Conservation (phyloP, 2,888 invertebrate genomes). For the Ctenicera cuprea region DNA sequence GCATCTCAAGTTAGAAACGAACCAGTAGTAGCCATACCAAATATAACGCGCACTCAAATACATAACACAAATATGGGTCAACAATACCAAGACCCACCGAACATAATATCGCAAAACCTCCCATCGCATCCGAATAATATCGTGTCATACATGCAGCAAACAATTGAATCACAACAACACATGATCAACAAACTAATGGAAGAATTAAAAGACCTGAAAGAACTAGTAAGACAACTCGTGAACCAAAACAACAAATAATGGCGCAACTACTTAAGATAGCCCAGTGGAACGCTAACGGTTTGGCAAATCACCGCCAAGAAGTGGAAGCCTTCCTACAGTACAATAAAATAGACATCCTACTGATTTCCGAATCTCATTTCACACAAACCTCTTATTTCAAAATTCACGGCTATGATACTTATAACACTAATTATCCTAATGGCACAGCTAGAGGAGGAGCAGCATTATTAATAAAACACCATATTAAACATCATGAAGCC, state of each 20-base stretch:
- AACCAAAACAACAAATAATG: slow-evolving; percentile 22
- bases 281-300: slow-evolving; percentile 22
- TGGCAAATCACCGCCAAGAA: slow-evolving; percentile 19
- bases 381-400: slow-evolving; percentile 14
- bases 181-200: slow-evolving; percentile 34
- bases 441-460: slow-evolving; percentile 29
- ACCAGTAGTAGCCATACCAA: too few relatives aligned
- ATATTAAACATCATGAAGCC: slow-evolving; percentile 8
- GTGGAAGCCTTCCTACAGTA: background rate
- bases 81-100: too few relatives aligned
- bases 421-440: slow-evolving; percentile 12
- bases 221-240: slow-evolving; percentile 14
- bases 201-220: slow-evolving; percentile 15
- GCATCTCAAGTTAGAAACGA: too few relatives aligned
- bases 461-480: too few relatives aligned
- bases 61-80: too few relatives aligned
- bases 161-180: slow-evolving; percentile 9
- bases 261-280: slow-evolving; percentile 13
- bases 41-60: too few relatives aligned
- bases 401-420: slow-evolving; percentile 26
- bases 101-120: too few relatives aligned
- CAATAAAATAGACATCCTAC: too few relatives aligned
- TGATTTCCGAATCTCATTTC: slow-evolving; percentile 2
- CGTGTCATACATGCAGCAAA: slow-evolving; percentile 13
- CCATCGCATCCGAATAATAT: slow-evolving; percentile 5